These are phyloP conservation scores for Tipula unca DNA, from an alignment of 2,888 invertebrate species.

Conservation along the genomic window DNA sequence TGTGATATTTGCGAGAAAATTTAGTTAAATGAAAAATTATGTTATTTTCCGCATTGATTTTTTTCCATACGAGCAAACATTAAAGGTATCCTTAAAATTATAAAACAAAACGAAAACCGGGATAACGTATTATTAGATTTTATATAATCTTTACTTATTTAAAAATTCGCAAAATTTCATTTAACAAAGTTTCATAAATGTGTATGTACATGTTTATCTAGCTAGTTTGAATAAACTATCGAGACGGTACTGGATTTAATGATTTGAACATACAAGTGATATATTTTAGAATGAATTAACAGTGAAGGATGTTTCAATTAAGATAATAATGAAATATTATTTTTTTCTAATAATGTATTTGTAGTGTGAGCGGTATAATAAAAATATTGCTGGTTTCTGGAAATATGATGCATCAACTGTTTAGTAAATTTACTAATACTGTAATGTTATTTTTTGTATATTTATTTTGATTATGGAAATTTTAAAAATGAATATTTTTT, in stretches of 20 bases:
- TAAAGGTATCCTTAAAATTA: background rate
- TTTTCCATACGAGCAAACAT: no score
- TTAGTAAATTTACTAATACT: background rate
- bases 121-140: background rate
- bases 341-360: background rate
- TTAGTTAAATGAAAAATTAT: no score
- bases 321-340: background rate
- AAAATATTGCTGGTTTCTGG: background rate
- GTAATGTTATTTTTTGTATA: no score
- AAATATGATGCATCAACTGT: background rate
- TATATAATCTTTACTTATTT: background rate
- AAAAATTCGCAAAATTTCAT: background rate
- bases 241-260: background rate
- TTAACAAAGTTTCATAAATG: background rate
- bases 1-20: no score
- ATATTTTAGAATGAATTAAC: background rate
- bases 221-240: no score
- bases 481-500: no score
- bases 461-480: no score
- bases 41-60: no score
- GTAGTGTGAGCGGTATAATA: background rate
- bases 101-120: background rate
- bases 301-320: constrained; percentile 1
- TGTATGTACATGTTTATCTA: no score
- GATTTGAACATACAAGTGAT: background rate